Base-by-base conservation (phyloP, 2,797 vertebrate genomes). In the Ctenosaura bakeri region DNA sequence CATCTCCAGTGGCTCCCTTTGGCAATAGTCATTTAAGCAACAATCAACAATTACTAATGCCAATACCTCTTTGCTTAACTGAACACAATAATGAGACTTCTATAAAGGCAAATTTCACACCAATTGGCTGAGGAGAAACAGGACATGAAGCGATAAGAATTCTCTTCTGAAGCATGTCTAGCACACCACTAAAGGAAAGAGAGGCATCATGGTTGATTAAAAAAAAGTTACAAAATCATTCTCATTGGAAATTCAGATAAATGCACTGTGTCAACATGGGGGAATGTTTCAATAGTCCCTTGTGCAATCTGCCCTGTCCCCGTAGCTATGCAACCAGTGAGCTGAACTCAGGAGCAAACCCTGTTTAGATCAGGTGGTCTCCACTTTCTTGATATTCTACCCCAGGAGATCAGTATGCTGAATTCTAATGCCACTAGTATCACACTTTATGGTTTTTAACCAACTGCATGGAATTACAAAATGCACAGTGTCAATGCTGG, bases 81-180 rank as follows among this genome's bases (percentile, higher is more conserved):
- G 79, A 87, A 90, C 85, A 87, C 35, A 64, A 52, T 83, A 83
- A 89, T 87, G 80, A 50, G 32, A 56, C 62, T 83, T 69, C 59
- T 74, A 42, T 87, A 87, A 79, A 88, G 59, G 35, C 80, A 79
- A 87, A 90, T 90, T 78, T 87, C 64, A 83, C 86, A 88, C 74
- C 74, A 46, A 13, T 79, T 83, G 50, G 29, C 79, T 83, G 20
- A 71, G 20, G 74, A 42, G 73, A 78, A 84, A 74, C 32, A 24
- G 82, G 59, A 78, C 73, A 84, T 22, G 56, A 84, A 79, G 64
- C 62, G 56, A 83, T 82, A 66, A 52, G 69, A 87, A 50, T 77
- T 90, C 50, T 4, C 26, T 83, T 90, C 56, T 69, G n/a, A 42
- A 84, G 62, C 52, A 56, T 90, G n/a, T 8, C n/a, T 69, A 38